Base-by-base conservation (phyloP, 2,797 vertebrate genomes). In the Ctenochaetus hawaiiensis region DNA sequence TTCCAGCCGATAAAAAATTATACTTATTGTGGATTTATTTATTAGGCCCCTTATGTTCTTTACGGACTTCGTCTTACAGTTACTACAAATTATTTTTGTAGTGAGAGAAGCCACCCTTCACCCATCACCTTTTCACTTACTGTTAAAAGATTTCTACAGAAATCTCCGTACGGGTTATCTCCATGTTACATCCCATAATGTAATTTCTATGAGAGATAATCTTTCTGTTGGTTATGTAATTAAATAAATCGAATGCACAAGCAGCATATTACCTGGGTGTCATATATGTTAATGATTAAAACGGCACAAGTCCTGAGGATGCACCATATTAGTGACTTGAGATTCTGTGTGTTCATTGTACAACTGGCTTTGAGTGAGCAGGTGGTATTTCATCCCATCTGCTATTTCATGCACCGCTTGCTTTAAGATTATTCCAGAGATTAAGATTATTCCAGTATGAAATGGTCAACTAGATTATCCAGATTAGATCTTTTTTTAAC, bases 371-470 rank as follows among this genome's bases (percentile, higher is more conserved):
- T 1, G 41, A 41, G 43, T 34, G 51, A 71, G 23, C 43, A 43
- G 47, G 57, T 48, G 66, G 64, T 43, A 51, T 75, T n/a, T 20
- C 23, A 37, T 62, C 3, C 65, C 22, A 52, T 69, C 30, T 48
- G 41, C 14, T 20, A 44, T 63, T 26, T 73, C 44, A 23, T 37
- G 26, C 44, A 49, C 22, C 58, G 47, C 13, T 51, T 52, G 49
- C 17, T 65, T 59, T 22, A n/a, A 56, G 51, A 63, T 71, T 48
- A 67, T 58, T 77, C 34, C 22, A n/a, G 13, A 30, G 26, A 30
- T 59, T 22, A n/a, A 56, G 51, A 63, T 71, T 48, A 67, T 58
- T 77, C 34, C 22, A n/a, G 13, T 13, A 70, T 70, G 10, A 62
- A 20, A 60, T 66, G 44, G 49, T 22, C 18, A 47, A n/a, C 47